These are phyloP conservation scores for Falco punctatus DNA, from an alignment of 2,113 vertebrate species.

Conservation along the genomic window DNA sequence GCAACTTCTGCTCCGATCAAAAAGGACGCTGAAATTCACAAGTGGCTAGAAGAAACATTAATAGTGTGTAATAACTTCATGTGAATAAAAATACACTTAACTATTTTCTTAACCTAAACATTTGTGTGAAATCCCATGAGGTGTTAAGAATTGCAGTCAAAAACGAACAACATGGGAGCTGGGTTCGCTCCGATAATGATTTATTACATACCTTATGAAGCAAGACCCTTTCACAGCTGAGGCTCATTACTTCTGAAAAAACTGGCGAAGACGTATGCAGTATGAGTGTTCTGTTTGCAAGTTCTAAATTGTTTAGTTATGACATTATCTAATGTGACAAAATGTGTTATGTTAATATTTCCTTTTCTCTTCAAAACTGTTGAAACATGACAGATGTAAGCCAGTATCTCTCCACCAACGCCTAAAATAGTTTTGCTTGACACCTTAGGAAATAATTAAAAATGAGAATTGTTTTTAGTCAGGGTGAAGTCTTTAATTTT, in stretches of 20 bases:
- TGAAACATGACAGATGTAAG: slow-evolving; percentile 58
- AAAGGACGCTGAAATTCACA: not conserved
- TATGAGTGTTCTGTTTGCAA: slow-evolving; percentile 70
- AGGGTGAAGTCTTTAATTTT: slow-evolving; percentile 38
- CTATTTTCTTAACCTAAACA: slow-evolving; percentile 56
- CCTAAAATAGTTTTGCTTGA: slow-evolving; percentile 48
- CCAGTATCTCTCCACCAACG: slow-evolving; percentile 45
- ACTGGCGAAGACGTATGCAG: slow-evolving; percentile 52
- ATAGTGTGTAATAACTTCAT: slow-evolving; percentile 16
- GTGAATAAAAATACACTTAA: slow-evolving; percentile 45
- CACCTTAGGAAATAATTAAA: slow-evolving; percentile 61
- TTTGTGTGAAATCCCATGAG: slow-evolving; percentile 63
- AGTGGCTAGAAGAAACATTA: slow-evolving; percentile 37
- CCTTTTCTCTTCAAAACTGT: slow-evolving; percentile 65
- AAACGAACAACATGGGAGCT: slow-evolving; percentile 66
- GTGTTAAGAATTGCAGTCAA: slow-evolving; percentile 71
- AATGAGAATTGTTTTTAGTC: slow-evolving; percentile 10
- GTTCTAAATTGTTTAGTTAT: slow-evolving; percentile 74
- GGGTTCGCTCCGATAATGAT: slow-evolving; percentile 67
- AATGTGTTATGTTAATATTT: slow-evolving; percentile 71
- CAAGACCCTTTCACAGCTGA: slow-evolving; percentile 71
- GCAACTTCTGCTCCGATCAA: not conserved
- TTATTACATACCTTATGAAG: slow-evolving; percentile 69
- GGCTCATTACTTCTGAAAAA: slow-evolving; percentile 62
- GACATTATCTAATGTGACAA: slow-evolving; percentile 75